These are phyloP conservation scores for Coturnix japonica DNA, from an alignment of 2,113 vertebrate genomes.

Conservation along the genomic window DNA sequence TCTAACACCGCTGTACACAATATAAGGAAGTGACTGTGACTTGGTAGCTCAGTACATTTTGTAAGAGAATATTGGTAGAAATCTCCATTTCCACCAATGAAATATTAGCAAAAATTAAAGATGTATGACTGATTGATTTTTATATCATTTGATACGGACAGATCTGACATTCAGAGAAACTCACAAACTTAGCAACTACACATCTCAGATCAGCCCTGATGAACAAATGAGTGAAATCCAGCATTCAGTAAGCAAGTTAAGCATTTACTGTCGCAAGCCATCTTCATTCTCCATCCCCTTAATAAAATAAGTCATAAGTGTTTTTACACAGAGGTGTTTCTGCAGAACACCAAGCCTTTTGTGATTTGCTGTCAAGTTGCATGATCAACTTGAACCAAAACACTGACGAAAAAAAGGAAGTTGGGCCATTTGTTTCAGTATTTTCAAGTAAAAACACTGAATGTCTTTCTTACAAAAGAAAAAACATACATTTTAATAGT, in stretches of 20 bases:
- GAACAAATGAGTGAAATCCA: not conserved
- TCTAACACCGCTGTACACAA: not conserved
- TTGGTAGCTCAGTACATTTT: not conserved
- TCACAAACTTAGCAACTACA: not conserved
- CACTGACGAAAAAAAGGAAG: accelerated
- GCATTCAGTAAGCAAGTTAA: not conserved
- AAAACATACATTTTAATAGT: not conserved
- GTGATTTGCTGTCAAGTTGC: not conserved
- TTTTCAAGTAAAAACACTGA: not conserved
- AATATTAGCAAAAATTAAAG: not conserved
- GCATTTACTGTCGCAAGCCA: not conserved
- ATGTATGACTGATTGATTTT: not conserved
- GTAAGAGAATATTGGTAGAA: not conserved
- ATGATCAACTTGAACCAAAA: not conserved
- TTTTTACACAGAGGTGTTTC: not conserved
- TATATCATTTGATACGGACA: not conserved
- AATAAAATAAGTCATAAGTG: not conserved
- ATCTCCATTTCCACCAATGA: not conserved
- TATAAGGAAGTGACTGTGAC: not conserved
- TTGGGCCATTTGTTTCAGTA: not conserved
- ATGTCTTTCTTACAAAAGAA: not conserved
- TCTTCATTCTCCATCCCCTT: not conserved
- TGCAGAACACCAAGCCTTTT: not conserved
- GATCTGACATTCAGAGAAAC: not conserved
- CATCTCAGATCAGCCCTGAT: not conserved